Base-by-base conservation (phyloP, 2,888 invertebrate species). In the Cryptus armator region DNA sequence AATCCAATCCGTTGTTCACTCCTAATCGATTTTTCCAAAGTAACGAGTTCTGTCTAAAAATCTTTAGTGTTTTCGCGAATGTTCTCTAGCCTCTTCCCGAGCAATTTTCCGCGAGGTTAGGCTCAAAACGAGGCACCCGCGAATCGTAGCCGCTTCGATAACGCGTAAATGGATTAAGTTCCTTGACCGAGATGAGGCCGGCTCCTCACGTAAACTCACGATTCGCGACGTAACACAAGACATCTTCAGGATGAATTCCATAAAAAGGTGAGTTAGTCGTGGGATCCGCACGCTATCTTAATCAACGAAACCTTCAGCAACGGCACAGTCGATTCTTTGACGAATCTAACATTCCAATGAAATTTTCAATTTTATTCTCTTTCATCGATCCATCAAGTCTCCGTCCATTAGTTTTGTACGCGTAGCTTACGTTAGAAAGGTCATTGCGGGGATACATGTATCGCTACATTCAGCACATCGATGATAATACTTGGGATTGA, bases 221-320 rank as follows among this genome's bases (percentile, higher is more conserved):
- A n/a, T n/a, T n/a, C n/a, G n/a, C n/a, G n/a, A n/a, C n/a, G n/a
- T n/a, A n/a, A n/a, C n/a, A 96, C 95, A 87, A 94, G 96, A 37
- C 94, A 95, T 79, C 94, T 97, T 70, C 96, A 96, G 53, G 92
- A 95, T 48, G 96, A 97, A 85, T 97, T 96, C 93, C 96, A 97
- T 86, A 96, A 96, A 89, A 96, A 95, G 95, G 97, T 97, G 94
- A 91, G 89, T 88, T 4, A 4, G 5, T 14, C 24, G 2, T 12
- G 3, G 29, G 12, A 12, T 24, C 56, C 5, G 24, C 14, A 14
- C 24, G 29, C 29, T 14, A 32, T n/a, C 12, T 14, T 2, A 59
- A 6, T 32, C 1, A 32, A 4, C 29, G 10, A 6, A 19, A 51
- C 59, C 12, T 16, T 16, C n/a, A 37, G 16, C 46, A 10, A 46